A percentile compares a stretch with the other conserved stretches of the same genome.
phyloP scores from a whole-genome alignment of 2,113 vertebrate species.

The Asarcornis scutulata region DNA sequence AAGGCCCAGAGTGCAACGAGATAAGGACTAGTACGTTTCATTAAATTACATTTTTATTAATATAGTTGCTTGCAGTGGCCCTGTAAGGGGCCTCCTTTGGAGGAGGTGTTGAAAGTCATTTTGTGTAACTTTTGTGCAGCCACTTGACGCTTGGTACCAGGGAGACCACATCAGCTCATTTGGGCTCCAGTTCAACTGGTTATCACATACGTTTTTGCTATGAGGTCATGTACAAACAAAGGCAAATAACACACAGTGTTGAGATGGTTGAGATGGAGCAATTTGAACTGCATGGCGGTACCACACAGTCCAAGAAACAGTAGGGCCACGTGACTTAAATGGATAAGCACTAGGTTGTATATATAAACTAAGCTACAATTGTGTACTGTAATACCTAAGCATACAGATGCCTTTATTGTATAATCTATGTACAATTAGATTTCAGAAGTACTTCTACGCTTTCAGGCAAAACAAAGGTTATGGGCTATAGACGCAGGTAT shows the following conservation, averaged over 20 bases:
- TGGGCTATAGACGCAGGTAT: neutral
- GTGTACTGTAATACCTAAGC: neutral
- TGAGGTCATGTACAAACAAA: neutral
- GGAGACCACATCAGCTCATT: neutral
- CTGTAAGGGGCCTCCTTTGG: neutral
- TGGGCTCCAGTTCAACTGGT: neutral
- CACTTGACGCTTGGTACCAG: neutral
- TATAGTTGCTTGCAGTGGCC: neutral
- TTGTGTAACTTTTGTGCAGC: neutral
- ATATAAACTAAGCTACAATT: neutral
- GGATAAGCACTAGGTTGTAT: neutral
- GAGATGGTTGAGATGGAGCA: neutral
- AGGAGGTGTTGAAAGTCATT: neutral
- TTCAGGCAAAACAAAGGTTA: neutral
- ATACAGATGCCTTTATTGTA: no score
- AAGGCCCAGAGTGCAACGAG: neutral
- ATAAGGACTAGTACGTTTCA: neutral
- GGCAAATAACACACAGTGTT: neutral
- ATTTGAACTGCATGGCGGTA: neutral
- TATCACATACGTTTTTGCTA: neutral
- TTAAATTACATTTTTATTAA: neutral
- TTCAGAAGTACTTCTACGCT: neutral
- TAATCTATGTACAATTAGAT: neutral
- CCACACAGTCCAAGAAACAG: neutral
- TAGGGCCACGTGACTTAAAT: neutral